Conservation (phyloP, 2,888 invertebrate species). For the Thereva nobilitata region DNA sequence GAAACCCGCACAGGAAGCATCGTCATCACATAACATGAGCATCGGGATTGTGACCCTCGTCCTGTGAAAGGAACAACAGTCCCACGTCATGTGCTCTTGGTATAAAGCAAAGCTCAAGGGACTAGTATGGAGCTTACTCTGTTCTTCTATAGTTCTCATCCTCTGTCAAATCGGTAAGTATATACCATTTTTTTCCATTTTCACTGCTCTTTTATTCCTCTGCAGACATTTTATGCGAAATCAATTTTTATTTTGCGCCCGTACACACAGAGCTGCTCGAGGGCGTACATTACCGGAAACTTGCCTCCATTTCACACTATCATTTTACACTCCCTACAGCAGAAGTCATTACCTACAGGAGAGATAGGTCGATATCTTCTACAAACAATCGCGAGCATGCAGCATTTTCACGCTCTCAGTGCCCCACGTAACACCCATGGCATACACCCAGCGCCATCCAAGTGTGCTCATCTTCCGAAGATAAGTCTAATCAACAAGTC, state of each 20-base stretch:
- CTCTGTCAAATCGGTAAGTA: conserved; percentile 56
- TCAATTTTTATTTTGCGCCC: conserved; percentile 18
- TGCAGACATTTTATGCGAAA: conserved; percentile 25
- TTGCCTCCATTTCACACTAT: conserved; percentile 24
- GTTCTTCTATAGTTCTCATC: conserved; percentile 55
- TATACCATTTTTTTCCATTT: not conserved
- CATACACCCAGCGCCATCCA: no score
- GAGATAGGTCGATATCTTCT: not conserved
- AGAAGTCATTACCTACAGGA: not conserved
- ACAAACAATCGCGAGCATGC: not conserved
- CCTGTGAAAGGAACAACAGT: conserved; percentile 22
- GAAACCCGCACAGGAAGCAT: conserved; percentile 26
- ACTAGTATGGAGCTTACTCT: conserved; percentile 57
- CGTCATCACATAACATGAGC: conserved; percentile 32
- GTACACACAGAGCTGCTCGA: not conserved
- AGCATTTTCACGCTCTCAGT: no score
- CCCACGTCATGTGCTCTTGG: conserved; percentile 31
- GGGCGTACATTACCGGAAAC: conserved; percentile 16
- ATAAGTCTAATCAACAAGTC: no score
- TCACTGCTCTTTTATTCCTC: conserved; percentile 1
- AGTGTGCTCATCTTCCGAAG: no score
- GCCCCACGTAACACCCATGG: no score
- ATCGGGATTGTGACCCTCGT: conserved; percentile 6
- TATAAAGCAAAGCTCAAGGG: conserved; percentile 41
- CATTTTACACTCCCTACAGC: not conserved